Evolutionary conservation across 2,113 vertebrate species (phyloP).

Genomic region (Oryzias curvinotus): DNA sequence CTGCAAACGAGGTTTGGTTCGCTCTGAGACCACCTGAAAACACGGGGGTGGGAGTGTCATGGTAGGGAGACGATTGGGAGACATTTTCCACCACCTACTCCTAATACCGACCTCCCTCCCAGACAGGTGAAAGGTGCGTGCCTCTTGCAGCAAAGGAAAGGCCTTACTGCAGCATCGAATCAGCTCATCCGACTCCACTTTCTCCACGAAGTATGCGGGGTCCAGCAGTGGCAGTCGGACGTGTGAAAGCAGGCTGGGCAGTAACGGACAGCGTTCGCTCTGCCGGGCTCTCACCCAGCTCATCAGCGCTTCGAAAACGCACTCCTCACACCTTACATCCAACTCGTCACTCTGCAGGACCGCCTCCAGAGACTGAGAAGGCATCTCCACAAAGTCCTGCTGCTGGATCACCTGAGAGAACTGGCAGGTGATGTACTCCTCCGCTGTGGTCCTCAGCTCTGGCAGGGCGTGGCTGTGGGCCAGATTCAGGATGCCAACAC

Average conservation of each 20-base stretch:
- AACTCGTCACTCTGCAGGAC: constrained; percentile 88
- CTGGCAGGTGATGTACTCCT: constrained; percentile 86
- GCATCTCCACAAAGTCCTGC: constrained; percentile 88
- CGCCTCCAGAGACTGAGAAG: constrained; percentile 78
- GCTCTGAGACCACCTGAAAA: constrained; percentile 89
- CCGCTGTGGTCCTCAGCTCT: constrained; percentile 80
- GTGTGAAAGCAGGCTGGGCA: constrained; percentile 79
- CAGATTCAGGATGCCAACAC: constrained; percentile 87
- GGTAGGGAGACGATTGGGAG: background rate
- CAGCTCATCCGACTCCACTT: constrained; percentile 87
- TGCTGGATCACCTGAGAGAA: constrained; percentile 86
- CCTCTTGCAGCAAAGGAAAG: constrained; percentile 91
- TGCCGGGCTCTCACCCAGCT: constrained; percentile 84
- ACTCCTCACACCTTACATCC: constrained; percentile 86
- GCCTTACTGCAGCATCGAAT: constrained; percentile 86
- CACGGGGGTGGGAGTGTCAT: background rate
- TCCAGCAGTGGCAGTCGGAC: constrained; percentile 91
- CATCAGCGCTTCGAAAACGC: constrained; percentile 89
- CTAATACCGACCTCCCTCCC: constrained; percentile 85
- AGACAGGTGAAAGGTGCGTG: constrained; percentile 89
- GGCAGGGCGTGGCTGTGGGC: constrained; percentile 86
- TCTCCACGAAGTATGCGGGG: constrained; percentile 92
- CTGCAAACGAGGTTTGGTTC: constrained; percentile 91
- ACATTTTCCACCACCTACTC: background rate
- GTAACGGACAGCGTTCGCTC: constrained; percentile 74